phyloP scores from a whole-genome alignment of 2,113 vertebrate species.

The Caranx melampygus region DNA sequence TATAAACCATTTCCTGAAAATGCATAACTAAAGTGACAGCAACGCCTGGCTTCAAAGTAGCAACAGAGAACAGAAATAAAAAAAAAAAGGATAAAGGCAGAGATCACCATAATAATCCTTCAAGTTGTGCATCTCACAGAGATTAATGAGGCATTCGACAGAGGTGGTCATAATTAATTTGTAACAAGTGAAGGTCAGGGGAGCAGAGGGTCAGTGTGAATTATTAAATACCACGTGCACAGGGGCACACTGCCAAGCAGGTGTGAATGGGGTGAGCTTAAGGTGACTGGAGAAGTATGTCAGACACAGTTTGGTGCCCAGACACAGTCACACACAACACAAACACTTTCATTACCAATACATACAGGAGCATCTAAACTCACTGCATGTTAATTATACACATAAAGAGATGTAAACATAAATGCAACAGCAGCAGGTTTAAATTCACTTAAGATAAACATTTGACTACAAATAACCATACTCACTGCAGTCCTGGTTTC shows the following conservation, averaged over 20 bases:
- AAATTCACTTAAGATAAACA: not conserved
- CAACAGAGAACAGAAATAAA: slow-evolving; percentile 38
- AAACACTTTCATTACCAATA: not conserved
- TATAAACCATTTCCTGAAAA: slow-evolving; percentile 22
- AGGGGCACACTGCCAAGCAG: slow-evolving; percentile 52
- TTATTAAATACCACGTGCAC: slow-evolving; percentile 70
- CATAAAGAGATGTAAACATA: not conserved
- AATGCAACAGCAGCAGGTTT: not conserved
- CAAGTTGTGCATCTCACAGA: slow-evolving; percentile 43
- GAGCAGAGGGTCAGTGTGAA: slow-evolving; percentile 73
- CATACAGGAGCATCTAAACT: not conserved
- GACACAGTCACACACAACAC: not conserved
- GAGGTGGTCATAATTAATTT: slow-evolving; percentile 72
- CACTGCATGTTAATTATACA: not conserved
- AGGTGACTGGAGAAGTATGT: slow-evolving; percentile 67
- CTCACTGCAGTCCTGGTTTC: slow-evolving; percentile 16
- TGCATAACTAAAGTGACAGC: slow-evolving; percentile 12
- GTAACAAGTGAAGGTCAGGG: slow-evolving; percentile 72
- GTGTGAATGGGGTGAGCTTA: slow-evolving; percentile 60
- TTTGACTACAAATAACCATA: not conserved
- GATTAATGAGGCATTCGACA: slow-evolving; percentile 58
- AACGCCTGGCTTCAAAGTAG: slow-evolving; percentile 13
- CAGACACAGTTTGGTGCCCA: slow-evolving; percentile 31
- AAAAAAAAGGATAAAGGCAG: slow-evolving; percentile 31
- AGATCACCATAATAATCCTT: slow-evolving; percentile 45